These are phyloP conservation scores for Protonemura montana DNA, from an alignment of 2,888 invertebrate genomes.

Conservation along the genomic window DNA sequence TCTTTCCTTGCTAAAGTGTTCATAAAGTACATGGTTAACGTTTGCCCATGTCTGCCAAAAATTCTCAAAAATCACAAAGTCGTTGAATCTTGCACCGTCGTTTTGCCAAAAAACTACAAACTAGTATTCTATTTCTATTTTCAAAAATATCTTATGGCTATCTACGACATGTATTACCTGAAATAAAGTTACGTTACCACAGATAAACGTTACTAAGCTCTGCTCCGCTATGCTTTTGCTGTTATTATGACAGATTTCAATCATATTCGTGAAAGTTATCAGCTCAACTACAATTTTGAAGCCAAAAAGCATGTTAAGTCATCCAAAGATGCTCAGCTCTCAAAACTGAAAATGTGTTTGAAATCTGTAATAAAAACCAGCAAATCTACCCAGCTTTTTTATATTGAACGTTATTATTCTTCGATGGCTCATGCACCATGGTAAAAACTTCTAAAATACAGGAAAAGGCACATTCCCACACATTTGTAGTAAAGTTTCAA, in stretches of 20 bases:
- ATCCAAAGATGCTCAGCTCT: no score
- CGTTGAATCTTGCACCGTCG: background rate
- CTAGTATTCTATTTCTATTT: background rate
- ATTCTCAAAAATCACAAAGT: conserved; percentile 13
- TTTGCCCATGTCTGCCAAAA: background rate
- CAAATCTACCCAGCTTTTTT: no score
- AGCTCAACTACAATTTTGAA: no score
- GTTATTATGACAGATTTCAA: no score
- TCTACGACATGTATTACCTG: conserved; percentile 9
- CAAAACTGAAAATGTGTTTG: no score
- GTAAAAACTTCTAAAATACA: background rate
- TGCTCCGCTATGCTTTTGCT: no score
- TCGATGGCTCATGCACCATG: background rate
- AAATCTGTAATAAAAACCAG: no score
- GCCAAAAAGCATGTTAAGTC: no score
- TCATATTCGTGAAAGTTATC: no score
- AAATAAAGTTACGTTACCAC: background rate
- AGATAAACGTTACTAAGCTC: background rate
- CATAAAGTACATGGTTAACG: background rate
- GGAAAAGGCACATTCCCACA: background rate
- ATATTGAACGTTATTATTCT: no score
- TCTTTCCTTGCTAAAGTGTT: conserved; percentile 10
- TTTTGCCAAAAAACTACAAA: background rate
- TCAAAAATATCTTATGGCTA: background rate
- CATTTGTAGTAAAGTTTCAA: background rate